A percentile compares a stretch with the other conserved stretches of the same genome.
These are phyloP conservation scores for Catostomus latipinnis DNA, from an alignment of 2,797 vertebrate species.

Conservation along the genomic window DNA sequence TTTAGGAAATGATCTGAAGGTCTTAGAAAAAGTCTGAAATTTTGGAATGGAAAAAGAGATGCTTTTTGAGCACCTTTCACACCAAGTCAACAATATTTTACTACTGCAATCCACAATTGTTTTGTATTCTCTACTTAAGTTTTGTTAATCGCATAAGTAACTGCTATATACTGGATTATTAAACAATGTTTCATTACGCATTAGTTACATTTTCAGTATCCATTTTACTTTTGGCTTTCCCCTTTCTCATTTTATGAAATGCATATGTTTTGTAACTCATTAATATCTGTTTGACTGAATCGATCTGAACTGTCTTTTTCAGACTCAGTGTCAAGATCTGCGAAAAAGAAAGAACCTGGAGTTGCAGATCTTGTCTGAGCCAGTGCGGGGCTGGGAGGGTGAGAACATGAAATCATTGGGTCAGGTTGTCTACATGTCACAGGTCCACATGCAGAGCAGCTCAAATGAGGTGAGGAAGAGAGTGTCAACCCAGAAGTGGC, in stretches of 20 bases:
- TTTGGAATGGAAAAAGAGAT: too few relatives aligned
- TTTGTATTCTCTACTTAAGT: too few relatives aligned
- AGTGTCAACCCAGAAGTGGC: background rate
- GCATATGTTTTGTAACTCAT: background rate
- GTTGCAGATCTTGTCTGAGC: conserved; percentile 94
- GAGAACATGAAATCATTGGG: conserved; percentile 94
- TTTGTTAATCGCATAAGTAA: too few relatives aligned
- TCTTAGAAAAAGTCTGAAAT: too few relatives aligned
- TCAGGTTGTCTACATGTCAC: conserved; percentile 90
- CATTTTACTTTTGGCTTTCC: too few relatives aligned
- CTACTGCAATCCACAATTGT: too few relatives aligned
- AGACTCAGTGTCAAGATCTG: conserved; percentile 93
- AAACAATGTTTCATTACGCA: too few relatives aligned
- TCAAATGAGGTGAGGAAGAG: conserved; percentile 84
- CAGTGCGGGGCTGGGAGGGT: conserved; percentile 94
- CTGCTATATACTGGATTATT: background rate
- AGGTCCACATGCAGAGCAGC: conserved; percentile 88
- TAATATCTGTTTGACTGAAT: background rate
- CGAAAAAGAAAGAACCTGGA: conserved; percentile 95
- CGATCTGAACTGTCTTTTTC: conserved; percentile 33
- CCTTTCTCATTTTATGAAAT: background rate
- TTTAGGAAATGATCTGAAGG: too few relatives aligned
- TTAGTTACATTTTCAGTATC: too few relatives aligned
- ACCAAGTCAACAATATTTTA: too few relatives aligned
- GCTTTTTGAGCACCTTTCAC: too few relatives aligned